Base-by-base conservation (phyloP, 2,797 vertebrate genomes). In the Coluber constrictor region DNA sequence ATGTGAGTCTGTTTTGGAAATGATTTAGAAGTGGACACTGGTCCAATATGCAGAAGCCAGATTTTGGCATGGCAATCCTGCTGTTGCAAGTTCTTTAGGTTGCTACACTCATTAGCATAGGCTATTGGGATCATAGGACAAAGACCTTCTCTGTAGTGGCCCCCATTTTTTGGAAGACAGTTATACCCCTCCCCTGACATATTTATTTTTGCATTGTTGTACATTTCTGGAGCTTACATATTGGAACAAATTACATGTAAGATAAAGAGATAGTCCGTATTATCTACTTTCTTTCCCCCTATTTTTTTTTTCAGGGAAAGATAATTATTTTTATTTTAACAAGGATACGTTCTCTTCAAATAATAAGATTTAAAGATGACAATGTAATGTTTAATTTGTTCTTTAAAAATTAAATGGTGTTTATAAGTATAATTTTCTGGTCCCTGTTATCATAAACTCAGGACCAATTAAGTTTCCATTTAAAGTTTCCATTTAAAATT, bases 281-380 rank as follows among this genome's bases (percentile, higher is more conserved):
- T 60, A 11, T 27, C 1, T 59, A 94, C 94, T 94, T 96, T 95
- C 94, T 95, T 91, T 90, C 95, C 95, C 93, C 59, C 93, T 92
- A 32, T 47, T 70, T 92, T 96, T 25, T 96, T 95, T 94, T 95
- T 70, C 79, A 94, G 95, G 92, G 2, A 94, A 20, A 93, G 93
- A 92, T 95, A 95, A 89, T 94, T 94, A 95, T 96, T 95, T 86
- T 95, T 93, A 93, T 93, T 95, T 96, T 96, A 96, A 93, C 90
- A 91, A 95, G 87, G 91, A 86, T 47, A 87, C 20, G 18, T 56
- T 94, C 47, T 37, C 92, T 94, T 10, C n/a, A n/a, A 87, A 8
- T 32, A 51, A 63, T 63, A 86, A 59, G 43, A 51, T 87, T 2
- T 87, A 37, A 79, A 43, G 8, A 43, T 43, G 70, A 18, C 70